Evolutionary conservation across 2,113 vertebrate genomes (phyloP).

Genomic region (Cricetomys ansorgei): DNA sequence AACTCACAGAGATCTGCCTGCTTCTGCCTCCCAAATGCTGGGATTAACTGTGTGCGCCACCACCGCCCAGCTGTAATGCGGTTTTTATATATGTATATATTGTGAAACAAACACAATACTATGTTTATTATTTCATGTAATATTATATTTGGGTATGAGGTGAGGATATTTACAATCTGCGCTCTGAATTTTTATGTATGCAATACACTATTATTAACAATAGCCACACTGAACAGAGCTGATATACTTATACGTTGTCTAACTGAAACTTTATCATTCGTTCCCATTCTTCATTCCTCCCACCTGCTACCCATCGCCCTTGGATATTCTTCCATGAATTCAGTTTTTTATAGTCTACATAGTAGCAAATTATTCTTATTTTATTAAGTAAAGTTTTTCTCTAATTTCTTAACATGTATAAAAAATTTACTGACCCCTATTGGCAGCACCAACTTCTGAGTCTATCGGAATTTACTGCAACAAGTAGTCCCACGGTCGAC

Average conservation of each 20-base stretch:
- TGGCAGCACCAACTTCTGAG: not conserved
- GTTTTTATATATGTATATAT: not conserved
- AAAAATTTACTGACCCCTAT: not conserved
- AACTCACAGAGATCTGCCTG: too few species aligned
- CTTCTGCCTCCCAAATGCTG: too few species aligned
- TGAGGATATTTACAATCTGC: not conserved
- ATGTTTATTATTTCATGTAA: not conserved
- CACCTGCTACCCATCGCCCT: not conserved
- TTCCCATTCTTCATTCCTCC: not conserved
- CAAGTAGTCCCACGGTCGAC: not conserved
- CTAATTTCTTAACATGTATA: not conserved
- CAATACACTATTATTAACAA: not conserved
- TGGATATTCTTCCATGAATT: not conserved
- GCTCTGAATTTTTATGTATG: not conserved
- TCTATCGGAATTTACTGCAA: not conserved
- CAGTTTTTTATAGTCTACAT: not conserved
- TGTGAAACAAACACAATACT: not conserved
- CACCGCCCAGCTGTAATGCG: too few species aligned
- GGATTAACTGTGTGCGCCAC: too few species aligned
- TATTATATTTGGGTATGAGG: not conserved
- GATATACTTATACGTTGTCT: not conserved
- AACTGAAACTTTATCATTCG: not conserved
- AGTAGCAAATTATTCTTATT: not conserved
- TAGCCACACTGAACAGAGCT: not conserved
- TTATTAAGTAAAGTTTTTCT: not conserved